phyloP scores from a whole-genome alignment of 2,113 vertebrate genomes.

The Gyps fulvus region DNA sequence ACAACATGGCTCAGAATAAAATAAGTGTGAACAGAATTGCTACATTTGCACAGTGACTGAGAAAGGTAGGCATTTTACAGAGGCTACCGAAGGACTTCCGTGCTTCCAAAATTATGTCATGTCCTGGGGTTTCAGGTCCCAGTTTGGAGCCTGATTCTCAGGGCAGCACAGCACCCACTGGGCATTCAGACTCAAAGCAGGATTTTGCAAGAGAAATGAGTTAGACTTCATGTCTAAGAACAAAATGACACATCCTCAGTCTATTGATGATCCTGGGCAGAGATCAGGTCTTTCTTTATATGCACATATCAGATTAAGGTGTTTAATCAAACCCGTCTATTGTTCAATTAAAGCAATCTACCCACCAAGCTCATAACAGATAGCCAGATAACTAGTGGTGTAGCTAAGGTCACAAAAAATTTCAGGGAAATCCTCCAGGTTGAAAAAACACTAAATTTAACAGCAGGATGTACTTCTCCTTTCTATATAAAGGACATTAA shows the following conservation, averaged over 20 bases:
- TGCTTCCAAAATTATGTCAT: background rate
- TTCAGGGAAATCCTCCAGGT: background rate
- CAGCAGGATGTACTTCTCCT: background rate
- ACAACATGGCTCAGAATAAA: background rate
- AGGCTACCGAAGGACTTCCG: background rate
- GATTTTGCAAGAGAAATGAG: background rate
- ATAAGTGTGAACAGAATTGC: background rate
- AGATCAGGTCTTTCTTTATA: background rate
- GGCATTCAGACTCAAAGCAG: background rate
- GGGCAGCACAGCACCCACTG: background rate
- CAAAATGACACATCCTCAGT: background rate
- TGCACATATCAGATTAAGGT: background rate
- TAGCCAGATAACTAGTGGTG: background rate
- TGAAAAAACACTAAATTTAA: background rate
- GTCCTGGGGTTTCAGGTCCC: background rate
- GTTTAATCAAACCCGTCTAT: background rate
- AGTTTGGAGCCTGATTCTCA: background rate
- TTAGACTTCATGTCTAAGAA: background rate
- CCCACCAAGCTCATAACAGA: background rate
- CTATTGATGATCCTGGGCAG: background rate
- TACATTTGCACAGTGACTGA: background rate
- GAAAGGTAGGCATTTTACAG: background rate
- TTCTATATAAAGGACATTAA: conserved; percentile 5
- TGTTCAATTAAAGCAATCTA: background rate
- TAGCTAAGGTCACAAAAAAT: background rate